Evolutionary conservation across 2,113 vertebrate species (phyloP), one percentile per base, ranked within the genome.

Genomic region (Reinhardtius hippoglossoides): DNA sequence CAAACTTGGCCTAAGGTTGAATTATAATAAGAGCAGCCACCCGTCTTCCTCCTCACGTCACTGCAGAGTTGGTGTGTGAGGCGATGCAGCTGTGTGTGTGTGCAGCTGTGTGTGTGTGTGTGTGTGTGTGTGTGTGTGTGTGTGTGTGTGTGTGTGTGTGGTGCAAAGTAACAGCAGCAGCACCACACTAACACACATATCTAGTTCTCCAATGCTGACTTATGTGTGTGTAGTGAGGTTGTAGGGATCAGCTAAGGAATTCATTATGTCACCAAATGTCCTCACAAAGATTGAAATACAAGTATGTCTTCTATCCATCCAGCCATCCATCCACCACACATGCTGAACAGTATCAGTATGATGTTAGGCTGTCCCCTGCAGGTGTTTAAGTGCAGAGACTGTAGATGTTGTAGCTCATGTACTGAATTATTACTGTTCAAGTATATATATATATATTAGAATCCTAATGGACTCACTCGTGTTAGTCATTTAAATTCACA

Each of bases 1-100:
- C 95, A 95, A 96, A 98, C 95, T 97, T 97, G 95, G 93, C 93
- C 94, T 95, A 94, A 95, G 95, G 95, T 93, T 92, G 93, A 94
- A 92, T 90, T 86, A 93, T 94, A 94, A 94, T 93, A 95, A 92
- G 93, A 89, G 92, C 93, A 92, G 91, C 87, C 92, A 87, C 84
- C 87, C 52, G 66, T 86, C 78, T 83, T 81, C 82, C 71, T 89
- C 87, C 78, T 60, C 87, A 50, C 88, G 89, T 90, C 83, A 90
- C 92, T 94, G 94, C 94, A 88, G 92, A 93, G 87, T 87, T 82
- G 71, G 78, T 84, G 88, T 88, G 87, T 74, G 40, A 50, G 62
- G 50, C 50, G 8, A 20, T 9, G 20, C 50, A 52, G 50, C 50
- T n/a, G 50, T 13, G 50, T 52, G 5, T 70, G 21, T 52, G 5